phyloP scores from a whole-genome alignment of 2,888 invertebrate genomes.

The Caenorhabditis doughertyi region DNA sequence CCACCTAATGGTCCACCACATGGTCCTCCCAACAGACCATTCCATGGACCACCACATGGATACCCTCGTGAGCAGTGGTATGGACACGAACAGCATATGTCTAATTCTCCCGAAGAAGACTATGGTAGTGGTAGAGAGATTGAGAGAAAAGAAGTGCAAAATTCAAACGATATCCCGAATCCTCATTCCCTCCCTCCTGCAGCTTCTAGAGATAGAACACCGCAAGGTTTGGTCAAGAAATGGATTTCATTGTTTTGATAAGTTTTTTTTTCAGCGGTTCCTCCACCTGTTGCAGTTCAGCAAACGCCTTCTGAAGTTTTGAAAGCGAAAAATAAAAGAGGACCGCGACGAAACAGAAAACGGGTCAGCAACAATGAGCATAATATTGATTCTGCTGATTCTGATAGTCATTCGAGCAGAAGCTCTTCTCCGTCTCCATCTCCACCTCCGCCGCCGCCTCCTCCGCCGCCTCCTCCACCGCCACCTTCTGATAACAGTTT shows the following conservation, averaged over 20 bases:
- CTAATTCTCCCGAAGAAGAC: neutral
- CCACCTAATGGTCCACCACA: too few relatives aligned
- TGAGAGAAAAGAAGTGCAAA: neutral
- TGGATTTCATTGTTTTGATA: too few relatives aligned
- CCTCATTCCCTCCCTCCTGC: neutral
- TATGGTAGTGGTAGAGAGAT: neutral
- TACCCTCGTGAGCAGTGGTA: neutral
- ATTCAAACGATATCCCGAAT: neutral
- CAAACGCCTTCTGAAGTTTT: neutral
- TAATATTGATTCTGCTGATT: neutral
- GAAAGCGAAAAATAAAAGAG: neutral
- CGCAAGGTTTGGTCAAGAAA: too few relatives aligned
- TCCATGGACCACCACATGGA: neutral
- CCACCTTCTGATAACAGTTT: conserved; percentile 7
- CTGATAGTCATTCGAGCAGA: conserved; percentile 24
- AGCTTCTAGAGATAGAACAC: neutral
- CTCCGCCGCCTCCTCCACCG: conserved; percentile 25
- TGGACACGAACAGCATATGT: neutral
- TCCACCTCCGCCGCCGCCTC: conserved; percentile 1
- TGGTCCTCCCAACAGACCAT: too few relatives aligned
- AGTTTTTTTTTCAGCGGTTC: conserved; percentile 1
- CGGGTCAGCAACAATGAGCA: neutral
- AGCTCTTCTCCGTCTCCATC: conserved; percentile 38
- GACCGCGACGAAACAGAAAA: neutral
- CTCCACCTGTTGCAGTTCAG: neutral